Conservation (phyloP, 1,140 invertebrate species). For the Brachionus paranguensis region DNA sequence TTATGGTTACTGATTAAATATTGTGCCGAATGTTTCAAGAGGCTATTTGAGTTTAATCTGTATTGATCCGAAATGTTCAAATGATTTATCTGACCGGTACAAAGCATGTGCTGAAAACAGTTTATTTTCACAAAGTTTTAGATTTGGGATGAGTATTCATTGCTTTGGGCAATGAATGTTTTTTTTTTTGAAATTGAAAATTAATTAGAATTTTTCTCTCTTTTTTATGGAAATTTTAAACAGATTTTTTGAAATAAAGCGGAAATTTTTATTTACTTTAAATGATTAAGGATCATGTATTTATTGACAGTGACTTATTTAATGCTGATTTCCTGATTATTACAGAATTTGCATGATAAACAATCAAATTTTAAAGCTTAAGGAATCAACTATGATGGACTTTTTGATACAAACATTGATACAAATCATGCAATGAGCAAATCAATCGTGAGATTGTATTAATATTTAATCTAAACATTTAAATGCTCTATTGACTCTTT, state of each 20-base stretch:
- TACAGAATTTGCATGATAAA: neutral
- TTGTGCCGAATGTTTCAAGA: neutral
- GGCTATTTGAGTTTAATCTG: neutral
- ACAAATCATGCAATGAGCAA: neutral
- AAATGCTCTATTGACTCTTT: neutral
- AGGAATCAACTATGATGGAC: neutral
- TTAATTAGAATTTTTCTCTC: too few species aligned
- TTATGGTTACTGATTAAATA: slow-evolving; percentile 27
- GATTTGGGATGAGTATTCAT: neutral
- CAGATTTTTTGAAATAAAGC: too few species aligned
- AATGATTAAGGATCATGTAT: too few species aligned
- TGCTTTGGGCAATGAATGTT: neutral
- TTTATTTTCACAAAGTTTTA: neutral
- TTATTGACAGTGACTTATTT: neutral
- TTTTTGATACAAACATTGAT: neutral
- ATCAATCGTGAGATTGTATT: neutral
- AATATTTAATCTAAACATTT: neutral
- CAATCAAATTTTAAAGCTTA: neutral
- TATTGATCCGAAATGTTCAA: neutral
- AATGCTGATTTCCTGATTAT: neutral
- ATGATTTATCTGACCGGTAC: neutral
- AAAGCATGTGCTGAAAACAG: neutral
- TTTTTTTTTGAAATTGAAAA: neutral
- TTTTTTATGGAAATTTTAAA: too few species aligned
- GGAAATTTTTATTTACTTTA: too few species aligned